Base-by-base conservation (phyloP, 2,797 vertebrate species). In the Hemibagrus guttatus region DNA sequence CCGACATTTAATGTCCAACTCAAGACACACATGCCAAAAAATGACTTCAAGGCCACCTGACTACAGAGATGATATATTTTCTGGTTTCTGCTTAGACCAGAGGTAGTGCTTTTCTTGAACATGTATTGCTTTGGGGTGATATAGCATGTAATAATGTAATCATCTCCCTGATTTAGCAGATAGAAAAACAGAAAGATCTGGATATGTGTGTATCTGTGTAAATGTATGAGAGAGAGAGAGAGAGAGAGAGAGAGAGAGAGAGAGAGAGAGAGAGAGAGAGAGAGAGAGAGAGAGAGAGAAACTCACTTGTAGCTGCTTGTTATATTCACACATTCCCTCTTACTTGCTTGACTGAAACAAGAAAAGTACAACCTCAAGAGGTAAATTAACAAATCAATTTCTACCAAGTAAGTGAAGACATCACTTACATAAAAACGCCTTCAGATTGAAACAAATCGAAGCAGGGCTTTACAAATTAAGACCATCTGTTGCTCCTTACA, bases 401-500 rank as follows among this genome's bases (percentile, higher is more conserved):
- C 71, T 64, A 63, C 9, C n/a, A 72, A 71, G n/a, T 16, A 54
- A 76, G 21, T 68, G 7, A 85, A 79, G 74, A 49, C 19, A 68
- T 68, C 63, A 68, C 39, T 58, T 13, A 71, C 39, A 64, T 64
- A 64, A 59, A 81, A n/a, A 69, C 12, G 59, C 17, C 42, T 85
- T 66, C 21, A 54, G 74, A 56, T 42, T 54, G 35, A 56, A 69
- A 21, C 61, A 56, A 52, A 85, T 35, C n/a, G 23, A 28, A 52
- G 46, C 26, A 31, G 11, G 49, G 46, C 42, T 61, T 61, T 58
- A 21, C n/a, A 66, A 85, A 85, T 66, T 42, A 83, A 58, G 86
- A 58, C 85, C 91, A 92, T 91, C 87, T 89, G 90, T 71, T 91
- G 83, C n/a, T 82, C n/a, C 90, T 86, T 82, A 42, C 46, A 28